A percentile compares a stretch with the other conserved stretches of the same genome.
Conservation (phyloP, 2,113 vertebrate genomes). For the Hippolais icterina region DNA sequence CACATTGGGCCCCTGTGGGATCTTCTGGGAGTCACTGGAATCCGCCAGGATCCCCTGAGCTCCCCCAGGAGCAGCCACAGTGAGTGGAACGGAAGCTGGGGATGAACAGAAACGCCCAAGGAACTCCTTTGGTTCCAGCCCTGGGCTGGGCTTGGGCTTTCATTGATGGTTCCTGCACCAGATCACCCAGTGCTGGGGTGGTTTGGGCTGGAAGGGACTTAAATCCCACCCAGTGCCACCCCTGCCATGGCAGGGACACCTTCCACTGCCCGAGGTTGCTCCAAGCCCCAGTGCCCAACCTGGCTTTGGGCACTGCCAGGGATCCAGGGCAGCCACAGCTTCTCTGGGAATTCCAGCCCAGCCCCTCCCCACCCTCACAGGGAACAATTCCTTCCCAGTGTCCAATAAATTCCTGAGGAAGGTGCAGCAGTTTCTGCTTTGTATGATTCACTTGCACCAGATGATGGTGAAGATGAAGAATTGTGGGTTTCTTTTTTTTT, state of each 20-base stretch:
- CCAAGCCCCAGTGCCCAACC: not conserved
- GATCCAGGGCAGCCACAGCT: not conserved
- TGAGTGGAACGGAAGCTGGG: not conserved
- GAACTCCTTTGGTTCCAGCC: accelerated
- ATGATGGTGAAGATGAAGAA: not conserved
- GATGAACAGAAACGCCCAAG: accelerated
- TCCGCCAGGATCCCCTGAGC: not conserved
- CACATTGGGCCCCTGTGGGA: not conserved
- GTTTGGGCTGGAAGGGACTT: not conserved
- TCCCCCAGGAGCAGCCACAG: not conserved
- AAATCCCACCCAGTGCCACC: not conserved
- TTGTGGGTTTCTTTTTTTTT: not conserved
- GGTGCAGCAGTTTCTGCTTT: not conserved
- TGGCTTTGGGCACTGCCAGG: not conserved
- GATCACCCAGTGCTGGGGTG: not conserved
- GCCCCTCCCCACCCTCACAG: not conserved
- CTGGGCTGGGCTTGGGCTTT: not conserved
- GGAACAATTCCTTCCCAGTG: not conserved
- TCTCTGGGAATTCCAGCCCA: not conserved
- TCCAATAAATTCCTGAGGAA: not conserved
- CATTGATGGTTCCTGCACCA: not conserved
- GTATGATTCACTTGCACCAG: too few relatives aligned
- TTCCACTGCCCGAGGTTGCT: not conserved
- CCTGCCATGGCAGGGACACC: not conserved
- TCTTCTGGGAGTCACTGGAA: not conserved